These are phyloP conservation scores for Okamejei kenojei DNA, from an alignment of 2,797 vertebrate species.

Conservation along the genomic window DNA sequence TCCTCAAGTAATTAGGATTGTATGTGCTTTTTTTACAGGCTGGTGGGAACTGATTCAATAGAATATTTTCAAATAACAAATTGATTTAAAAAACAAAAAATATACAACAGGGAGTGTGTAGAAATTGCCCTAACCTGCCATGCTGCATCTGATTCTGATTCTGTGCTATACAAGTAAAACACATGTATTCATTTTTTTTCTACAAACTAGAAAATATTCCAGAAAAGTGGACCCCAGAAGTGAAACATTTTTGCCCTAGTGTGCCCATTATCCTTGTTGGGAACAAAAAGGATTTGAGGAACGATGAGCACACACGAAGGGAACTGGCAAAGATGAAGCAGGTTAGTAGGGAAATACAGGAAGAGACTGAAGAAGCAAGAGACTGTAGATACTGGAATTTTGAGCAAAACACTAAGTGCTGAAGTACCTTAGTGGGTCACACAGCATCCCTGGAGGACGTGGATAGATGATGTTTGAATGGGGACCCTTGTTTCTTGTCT, in stretches of 20 bases:
- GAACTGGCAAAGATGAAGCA: slow-evolving; percentile 99
- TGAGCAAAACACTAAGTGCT: too few relatives aligned
- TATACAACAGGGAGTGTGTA: too few relatives aligned
- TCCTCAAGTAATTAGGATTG: not conserved
- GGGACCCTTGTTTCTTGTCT: too few relatives aligned
- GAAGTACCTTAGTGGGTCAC: too few relatives aligned
- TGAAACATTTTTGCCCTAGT: slow-evolving; percentile 97
- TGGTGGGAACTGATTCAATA: not conserved
- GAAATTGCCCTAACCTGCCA: not conserved
- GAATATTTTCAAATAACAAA: not conserved
- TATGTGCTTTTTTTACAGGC: not conserved
- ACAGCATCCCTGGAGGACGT: too few relatives aligned
- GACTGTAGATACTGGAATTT: too few relatives aligned
- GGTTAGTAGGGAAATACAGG: slow-evolving; percentile 52
- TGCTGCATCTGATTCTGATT: not conserved
- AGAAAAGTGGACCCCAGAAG: slow-evolving; percentile 97
- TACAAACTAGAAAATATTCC: slow-evolving; percentile 86
- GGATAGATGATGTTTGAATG: too few relatives aligned
- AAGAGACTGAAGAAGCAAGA: not conserved
- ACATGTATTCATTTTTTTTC: not conserved
- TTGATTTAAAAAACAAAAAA: not conserved
- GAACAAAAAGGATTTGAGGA: slow-evolving; percentile 97
- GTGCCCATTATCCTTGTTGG: slow-evolving; percentile 97
- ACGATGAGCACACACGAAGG: slow-evolving; percentile 92
- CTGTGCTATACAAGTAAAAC: not conserved